phyloP scores from a whole-genome alignment of 1,140 invertebrate genomes.

The Drosophila nikananu region DNA sequence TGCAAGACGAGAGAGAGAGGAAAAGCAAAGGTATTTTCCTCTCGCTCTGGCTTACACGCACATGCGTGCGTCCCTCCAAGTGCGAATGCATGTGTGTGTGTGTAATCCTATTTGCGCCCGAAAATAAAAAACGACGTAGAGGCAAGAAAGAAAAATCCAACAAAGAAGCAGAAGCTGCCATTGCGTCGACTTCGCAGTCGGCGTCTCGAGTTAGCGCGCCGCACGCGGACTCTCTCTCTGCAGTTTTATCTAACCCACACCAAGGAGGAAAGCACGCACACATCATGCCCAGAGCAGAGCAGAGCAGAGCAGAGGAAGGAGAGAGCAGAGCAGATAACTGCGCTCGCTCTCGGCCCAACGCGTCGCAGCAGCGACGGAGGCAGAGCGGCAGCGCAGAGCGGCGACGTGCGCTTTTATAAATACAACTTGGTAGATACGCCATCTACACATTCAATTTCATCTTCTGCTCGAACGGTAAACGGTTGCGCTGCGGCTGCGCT shows the following conservation, averaged over 20 bases:
- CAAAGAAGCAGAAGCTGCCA: constrained; percentile 64
- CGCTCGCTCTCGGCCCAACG: constrained; percentile 31
- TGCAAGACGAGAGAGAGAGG: constrained; percentile 25
- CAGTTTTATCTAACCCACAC: constrained; percentile 80
- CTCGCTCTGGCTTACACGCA: constrained; percentile 41
- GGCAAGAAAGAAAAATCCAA: constrained; percentile 70
- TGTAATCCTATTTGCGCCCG: constrained; percentile 78
- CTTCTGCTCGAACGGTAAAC: constrained; percentile 63
- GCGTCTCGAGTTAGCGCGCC: constrained; percentile 15
- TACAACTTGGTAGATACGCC: constrained; percentile 71
- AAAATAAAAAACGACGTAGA: constrained; percentile 61
- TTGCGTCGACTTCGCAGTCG: constrained; percentile 40
- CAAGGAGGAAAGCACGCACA: constrained; percentile 39
- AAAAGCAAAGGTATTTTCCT: constrained; percentile 8
- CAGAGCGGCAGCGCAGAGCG: constrained; percentile 21
- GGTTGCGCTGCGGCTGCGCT: constrained; percentile 77
- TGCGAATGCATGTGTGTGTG: constrained; percentile 10
- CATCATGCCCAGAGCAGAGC: constrained; percentile 16
- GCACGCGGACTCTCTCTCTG: constrained; percentile 29
- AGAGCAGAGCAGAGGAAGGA: constrained; percentile 8
- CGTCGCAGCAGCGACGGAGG: constrained; percentile 20
- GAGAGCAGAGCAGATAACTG: constrained; percentile 34
- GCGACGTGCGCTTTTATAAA: constrained; percentile 75
- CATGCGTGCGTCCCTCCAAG: constrained; percentile 15
- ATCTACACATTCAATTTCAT: constrained; percentile 68